Evolutionary conservation across 2,888 invertebrate genomes (phyloP).

Genomic region (Drosophila falleni): DNA sequence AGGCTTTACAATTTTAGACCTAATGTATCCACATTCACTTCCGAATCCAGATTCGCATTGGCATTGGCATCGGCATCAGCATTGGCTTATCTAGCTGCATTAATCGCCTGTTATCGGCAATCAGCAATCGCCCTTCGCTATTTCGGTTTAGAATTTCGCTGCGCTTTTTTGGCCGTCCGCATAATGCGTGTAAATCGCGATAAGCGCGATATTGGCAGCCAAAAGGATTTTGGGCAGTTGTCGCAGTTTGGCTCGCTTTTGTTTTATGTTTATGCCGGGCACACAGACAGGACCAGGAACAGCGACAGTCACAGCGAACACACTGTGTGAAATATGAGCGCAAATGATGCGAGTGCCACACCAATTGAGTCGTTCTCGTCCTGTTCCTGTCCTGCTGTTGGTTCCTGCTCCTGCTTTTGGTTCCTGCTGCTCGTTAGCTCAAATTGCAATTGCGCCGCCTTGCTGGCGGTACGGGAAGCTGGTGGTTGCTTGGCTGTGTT

Average conservation of each 20-base stretch:
- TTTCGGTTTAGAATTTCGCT: constrained; percentile 78
- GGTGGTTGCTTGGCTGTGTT: constrained; percentile 34
- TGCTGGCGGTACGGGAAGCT: constrained; percentile 28
- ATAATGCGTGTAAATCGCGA: constrained; percentile 81
- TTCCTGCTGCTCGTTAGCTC: constrained; percentile 66
- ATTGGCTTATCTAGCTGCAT: constrained; percentile 68
- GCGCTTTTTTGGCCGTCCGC: constrained; percentile 70
- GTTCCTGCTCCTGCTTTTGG: constrained; percentile 25
- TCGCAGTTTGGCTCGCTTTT: constrained; percentile 54
- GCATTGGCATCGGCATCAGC: constrained; percentile 25
- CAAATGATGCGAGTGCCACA: constrained; percentile 69
- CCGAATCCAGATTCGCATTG: constrained; percentile 23
- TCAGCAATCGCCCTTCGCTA: constrained; percentile 42
- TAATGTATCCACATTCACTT: constrained; percentile 12
- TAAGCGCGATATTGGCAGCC: constrained; percentile 67
- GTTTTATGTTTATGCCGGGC: constrained; percentile 76
- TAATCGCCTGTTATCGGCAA: constrained; percentile 65
- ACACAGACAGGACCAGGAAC: constrained; percentile 36
- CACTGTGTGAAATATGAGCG: constrained; percentile 71
- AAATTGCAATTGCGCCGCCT: constrained; percentile 72
- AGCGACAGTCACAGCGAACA: constrained; percentile 19
- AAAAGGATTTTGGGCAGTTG: constrained; percentile 40
- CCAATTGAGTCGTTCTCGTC: constrained; percentile 57
- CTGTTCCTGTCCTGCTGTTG: constrained; percentile 23
- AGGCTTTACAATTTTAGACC: constrained; percentile 19